These are phyloP conservation scores for Eubasilissa regina DNA, from an alignment of 1,140 invertebrate species.

Conservation along the genomic window DNA sequence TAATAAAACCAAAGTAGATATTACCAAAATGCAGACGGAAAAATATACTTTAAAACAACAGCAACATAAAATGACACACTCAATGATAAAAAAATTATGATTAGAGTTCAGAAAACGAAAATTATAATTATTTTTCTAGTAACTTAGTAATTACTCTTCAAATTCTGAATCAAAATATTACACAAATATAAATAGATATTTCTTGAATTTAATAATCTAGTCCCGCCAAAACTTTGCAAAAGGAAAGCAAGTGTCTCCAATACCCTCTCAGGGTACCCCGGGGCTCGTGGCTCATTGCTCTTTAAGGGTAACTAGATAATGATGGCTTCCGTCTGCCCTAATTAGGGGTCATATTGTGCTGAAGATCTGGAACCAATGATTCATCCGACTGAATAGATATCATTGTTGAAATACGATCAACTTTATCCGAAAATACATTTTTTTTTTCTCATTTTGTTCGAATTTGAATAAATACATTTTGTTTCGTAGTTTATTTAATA, in stretches of 20 bases:
- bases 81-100: too few relatives aligned
- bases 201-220: too few relatives aligned
- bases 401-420: slow-evolving; percentile 31
- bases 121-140: too few relatives aligned
- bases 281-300: slow-evolving; percentile 38
- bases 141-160: too few relatives aligned
- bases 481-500: slow-evolving; percentile 23
- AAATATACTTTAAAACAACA: too few relatives aligned
- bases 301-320: slow-evolving; percentile 42
- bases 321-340: slow-evolving; percentile 36
- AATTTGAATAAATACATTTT: slow-evolving; percentile 25
- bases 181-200: too few relatives aligned
- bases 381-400: slow-evolving; percentile 7
- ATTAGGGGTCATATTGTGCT: slow-evolving; percentile 35
- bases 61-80: too few relatives aligned
- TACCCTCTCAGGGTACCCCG: neutral
- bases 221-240: neutral
- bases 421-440: slow-evolving; percentile 21
- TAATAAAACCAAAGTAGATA: too few relatives aligned
- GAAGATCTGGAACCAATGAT: slow-evolving; percentile 15
- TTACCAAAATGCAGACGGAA: too few relatives aligned
- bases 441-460: neutral
- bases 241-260: neutral
- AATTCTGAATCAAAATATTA: too few relatives aligned
- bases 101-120: too few relatives aligned